A percentile compares a stretch with the other conserved stretches of the same genome.
Evolutionary conservation across 1,140 invertebrate genomes (phyloP).

Genomic region (Lepidotrigona ventralis): DNA sequence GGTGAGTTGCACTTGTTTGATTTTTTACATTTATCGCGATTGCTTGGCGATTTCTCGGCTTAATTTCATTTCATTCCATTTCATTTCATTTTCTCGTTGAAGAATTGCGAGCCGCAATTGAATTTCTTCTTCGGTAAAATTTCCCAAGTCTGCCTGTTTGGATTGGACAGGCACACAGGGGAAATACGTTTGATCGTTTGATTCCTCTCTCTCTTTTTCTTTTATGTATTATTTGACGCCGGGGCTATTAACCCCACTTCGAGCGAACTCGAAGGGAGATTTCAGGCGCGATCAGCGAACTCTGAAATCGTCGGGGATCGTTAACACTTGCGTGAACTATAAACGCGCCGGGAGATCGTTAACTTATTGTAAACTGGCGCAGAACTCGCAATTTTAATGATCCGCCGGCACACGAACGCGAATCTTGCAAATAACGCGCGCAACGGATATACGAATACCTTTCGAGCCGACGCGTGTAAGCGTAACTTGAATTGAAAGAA

Average conservation of each 20-base stretch:
- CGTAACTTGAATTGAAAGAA: neutral
- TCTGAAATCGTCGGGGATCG: conserved; percentile 10
- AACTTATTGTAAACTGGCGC: conserved; percentile 16
- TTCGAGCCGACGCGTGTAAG: neutral
- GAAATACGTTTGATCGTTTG: neutral
- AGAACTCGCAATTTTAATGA: conserved; percentile 15
- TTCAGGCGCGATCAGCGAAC: conserved; percentile 3
- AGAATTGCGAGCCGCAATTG: neutral
- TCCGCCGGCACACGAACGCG: conserved; percentile 2
- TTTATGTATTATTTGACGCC: neutral
- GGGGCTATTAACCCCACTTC: neutral
- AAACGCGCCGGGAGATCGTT: conserved; percentile 14
- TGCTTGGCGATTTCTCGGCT: neutral
- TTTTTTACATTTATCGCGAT: neutral
- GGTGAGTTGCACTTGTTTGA: neutral
- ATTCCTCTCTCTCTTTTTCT: neutral
- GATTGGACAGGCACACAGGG: neutral
- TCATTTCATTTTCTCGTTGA: neutral
- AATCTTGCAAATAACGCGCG: conserved; percentile 5
- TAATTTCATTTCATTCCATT: neutral
- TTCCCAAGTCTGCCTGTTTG: neutral
- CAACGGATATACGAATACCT: neutral
- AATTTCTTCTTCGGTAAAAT: neutral
- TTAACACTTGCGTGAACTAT: neutral
- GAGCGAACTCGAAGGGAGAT: neutral